phyloP scores from a whole-genome alignment of 30 jellyfish, hydroid and myxozoan species.

The Aurelia aurita complex sp. Pacific region DNA sequence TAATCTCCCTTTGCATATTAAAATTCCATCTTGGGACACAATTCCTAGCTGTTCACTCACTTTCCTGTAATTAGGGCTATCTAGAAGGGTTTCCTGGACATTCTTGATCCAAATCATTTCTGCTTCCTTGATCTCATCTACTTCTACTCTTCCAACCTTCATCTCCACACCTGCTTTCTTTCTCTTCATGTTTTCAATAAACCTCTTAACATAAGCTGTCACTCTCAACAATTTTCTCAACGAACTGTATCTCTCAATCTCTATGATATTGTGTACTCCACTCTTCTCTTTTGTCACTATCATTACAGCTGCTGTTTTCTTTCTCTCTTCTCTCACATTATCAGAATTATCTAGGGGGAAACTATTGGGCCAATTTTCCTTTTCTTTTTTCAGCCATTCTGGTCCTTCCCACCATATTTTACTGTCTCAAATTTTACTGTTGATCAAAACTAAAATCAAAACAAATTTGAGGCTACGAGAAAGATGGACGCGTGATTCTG shows the following conservation, averaged over 20 bases:
- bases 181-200: neutral
- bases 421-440: too few species aligned
- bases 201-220: slow-evolving; percentile 4
- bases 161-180: neutral
- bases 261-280: neutral
- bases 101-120: slow-evolving; percentile 49
- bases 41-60: neutral
- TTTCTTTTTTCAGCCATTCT: slow-evolving; percentile 12
- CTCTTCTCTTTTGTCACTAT: neutral
- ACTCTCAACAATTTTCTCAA: neutral
- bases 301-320: slow-evolving; percentile 28
- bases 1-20: slow-evolving; percentile 42
- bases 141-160: neutral
- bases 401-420: slow-evolving; percentile 79
- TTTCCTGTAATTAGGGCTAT: neutral
- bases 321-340: slow-evolving; percentile 42
- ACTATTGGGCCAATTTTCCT: slow-evolving; percentile 36
- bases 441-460: too few species aligned
- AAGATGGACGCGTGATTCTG: too few species aligned
- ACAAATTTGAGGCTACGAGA: too few species aligned
- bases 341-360: slow-evolving; percentile 17
- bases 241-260: neutral
- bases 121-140: slow-evolving; percentile 34
- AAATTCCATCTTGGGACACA: neutral
- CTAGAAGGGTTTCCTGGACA: slow-evolving; percentile 13